Evolutionary conservation across 1,140 invertebrate species (phyloP).

Genomic region (Brachionus calyciflorus): DNA sequence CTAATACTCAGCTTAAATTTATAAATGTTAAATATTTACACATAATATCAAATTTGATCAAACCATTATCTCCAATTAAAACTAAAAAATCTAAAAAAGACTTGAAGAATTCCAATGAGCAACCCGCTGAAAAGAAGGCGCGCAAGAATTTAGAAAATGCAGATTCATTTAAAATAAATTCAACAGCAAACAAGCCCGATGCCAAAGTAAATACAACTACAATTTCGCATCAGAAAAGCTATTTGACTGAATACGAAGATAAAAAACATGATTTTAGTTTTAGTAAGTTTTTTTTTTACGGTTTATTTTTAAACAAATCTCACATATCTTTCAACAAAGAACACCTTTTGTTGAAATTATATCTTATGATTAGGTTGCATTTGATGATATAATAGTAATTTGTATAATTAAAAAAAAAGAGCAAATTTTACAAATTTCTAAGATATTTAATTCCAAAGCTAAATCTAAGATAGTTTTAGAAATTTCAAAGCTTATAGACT

Average conservation of each 20-base stretch:
- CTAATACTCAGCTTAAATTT: too few species aligned
- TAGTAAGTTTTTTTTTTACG: conserved; percentile 6
- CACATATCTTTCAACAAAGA: too few species aligned
- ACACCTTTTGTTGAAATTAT: too few species aligned
- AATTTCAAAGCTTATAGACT: too few species aligned
- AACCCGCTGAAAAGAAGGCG: neutral
- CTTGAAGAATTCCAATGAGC: neutral
- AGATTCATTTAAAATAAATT: neutral
- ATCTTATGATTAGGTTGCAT: too few species aligned
- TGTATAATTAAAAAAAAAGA: too few species aligned
- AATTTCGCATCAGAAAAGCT: neutral
- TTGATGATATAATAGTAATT: too few species aligned
- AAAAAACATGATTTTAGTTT: conserved; percentile 27
- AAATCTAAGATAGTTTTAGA: too few species aligned
- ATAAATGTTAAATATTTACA: conserved; percentile 1
- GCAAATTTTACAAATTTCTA: too few species aligned
- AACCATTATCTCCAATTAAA: neutral
- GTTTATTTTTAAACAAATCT: neutral
- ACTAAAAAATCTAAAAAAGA: conserved; percentile 34
- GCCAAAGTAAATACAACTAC: too few species aligned
- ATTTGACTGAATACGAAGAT: conserved; percentile 29
- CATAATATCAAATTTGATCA: neutral
- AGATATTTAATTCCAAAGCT: too few species aligned
- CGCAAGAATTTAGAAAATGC: neutral
- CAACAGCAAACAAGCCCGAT: neutral